Percentiles rank a stretch among this genome's conserved stretches.
phyloP scores from a whole-genome alignment of 2,113 vertebrate genomes.

The Copsychus sechellarum region DNA sequence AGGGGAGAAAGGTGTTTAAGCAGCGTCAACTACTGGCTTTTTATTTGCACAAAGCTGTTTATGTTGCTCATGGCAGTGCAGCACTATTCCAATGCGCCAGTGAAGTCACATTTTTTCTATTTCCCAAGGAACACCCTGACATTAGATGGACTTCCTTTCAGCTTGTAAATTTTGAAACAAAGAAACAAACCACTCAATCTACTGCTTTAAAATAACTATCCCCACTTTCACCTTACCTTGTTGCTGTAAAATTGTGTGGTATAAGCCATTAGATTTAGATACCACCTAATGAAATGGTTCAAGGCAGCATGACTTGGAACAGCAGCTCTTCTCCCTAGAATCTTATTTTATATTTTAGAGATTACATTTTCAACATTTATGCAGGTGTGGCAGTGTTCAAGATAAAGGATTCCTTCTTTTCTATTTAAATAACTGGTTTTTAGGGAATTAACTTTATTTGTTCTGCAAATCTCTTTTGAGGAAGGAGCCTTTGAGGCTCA shows the following conservation, averaged over 20 bases:
- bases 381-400: background rate
- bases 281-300: background rate
- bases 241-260: background rate
- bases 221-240: background rate
- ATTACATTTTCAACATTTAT: background rate
- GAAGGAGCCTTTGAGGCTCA: background rate
- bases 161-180: background rate
- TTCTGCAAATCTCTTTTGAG: background rate
- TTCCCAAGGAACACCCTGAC: background rate
- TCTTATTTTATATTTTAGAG: background rate
- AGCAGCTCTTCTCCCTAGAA: background rate
- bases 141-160: background rate
- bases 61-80: background rate
- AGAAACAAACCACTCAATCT: background rate
- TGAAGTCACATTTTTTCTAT: background rate
- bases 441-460: background rate
- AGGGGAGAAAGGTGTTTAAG: background rate
- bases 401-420: background rate
- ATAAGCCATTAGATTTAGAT: background rate
- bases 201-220: background rate
- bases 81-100: background rate
- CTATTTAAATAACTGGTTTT: background rate
- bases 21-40: background rate
- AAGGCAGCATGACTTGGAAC: background rate
- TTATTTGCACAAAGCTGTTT: background rate